Conservation (phyloP, 2,797 vertebrate genomes). For the Takifugu ocellatus region DNA sequence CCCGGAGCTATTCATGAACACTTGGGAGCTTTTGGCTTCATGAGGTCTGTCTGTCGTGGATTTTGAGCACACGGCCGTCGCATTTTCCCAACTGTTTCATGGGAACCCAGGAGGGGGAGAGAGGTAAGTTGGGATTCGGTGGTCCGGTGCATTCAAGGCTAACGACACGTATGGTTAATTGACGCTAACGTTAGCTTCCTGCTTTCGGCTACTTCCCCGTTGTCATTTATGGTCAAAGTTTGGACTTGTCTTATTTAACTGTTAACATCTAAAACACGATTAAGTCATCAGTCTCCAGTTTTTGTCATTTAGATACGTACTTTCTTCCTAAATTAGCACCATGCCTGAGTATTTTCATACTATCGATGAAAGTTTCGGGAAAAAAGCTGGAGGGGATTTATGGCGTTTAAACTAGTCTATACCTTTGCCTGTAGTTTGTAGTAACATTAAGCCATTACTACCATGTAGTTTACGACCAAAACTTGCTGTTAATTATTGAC, state of each 20-base stretch:
- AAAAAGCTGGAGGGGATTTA: too few species aligned
- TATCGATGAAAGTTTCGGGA: constrained; percentile 21
- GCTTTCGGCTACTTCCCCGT: background rate
- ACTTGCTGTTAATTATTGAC: too few species aligned
- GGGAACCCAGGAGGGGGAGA: constrained; percentile 71
- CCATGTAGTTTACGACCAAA: too few species aligned
- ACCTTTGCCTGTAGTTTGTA: too few species aligned
- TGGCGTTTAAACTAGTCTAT: too few species aligned
- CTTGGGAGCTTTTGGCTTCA: background rate
- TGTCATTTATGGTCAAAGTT: background rate
- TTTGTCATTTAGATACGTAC: fast-evolving
- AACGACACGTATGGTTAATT: constrained; percentile 32
- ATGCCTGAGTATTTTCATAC: background rate
- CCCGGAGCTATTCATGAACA: too few species aligned
- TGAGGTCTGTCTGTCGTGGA: background rate
- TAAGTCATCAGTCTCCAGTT: too few species aligned
- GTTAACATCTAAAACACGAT: too few species aligned
- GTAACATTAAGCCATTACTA: too few species aligned
- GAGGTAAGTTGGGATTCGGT: constrained; percentile 46
- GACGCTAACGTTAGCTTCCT: constrained; percentile 28
- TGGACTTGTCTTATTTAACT: too few species aligned
- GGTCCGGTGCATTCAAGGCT: constrained; percentile 8
- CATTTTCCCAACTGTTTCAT: constrained; percentile 54
- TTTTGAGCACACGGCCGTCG: constrained; percentile 13
- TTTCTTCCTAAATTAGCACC: background rate